phyloP scores from a whole-genome alignment of 2,113 vertebrate genomes.

The Prolemur simus region DNA sequence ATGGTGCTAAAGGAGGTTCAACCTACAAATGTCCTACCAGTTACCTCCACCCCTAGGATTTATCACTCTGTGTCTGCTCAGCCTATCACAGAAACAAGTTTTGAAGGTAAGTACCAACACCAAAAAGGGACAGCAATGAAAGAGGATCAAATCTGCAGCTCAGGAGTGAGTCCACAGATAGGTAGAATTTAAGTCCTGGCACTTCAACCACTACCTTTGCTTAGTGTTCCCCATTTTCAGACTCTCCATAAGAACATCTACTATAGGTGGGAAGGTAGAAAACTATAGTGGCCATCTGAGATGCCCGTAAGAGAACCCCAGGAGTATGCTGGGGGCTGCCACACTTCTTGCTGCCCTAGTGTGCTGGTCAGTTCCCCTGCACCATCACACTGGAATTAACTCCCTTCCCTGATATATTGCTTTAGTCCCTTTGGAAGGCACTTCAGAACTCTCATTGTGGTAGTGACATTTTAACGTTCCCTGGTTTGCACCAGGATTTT shows the following conservation, averaged over 20 bases:
- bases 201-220: background rate
- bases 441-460: background rate
- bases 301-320: background rate
- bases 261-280: fast-evolving
- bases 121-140: background rate
- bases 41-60: background rate
- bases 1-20: constrained; percentile 50
- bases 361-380: fast-evolving
- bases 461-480: background rate
- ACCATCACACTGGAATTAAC: background rate
- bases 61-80: constrained; percentile 13
- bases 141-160: background rate
- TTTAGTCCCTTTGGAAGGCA: background rate
- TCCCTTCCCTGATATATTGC: background rate
- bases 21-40: background rate
- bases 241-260: background rate
- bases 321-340: background rate
- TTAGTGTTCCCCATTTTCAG: background rate
- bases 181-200: background rate
- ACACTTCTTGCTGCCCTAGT: background rate
- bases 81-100: background rate
- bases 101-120: constrained; percentile 27
- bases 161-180: background rate
- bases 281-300: fast-evolving
- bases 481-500: background rate